phyloP scores from a whole-genome alignment of 2,113 vertebrate species.

The Rhea pennata region DNA sequence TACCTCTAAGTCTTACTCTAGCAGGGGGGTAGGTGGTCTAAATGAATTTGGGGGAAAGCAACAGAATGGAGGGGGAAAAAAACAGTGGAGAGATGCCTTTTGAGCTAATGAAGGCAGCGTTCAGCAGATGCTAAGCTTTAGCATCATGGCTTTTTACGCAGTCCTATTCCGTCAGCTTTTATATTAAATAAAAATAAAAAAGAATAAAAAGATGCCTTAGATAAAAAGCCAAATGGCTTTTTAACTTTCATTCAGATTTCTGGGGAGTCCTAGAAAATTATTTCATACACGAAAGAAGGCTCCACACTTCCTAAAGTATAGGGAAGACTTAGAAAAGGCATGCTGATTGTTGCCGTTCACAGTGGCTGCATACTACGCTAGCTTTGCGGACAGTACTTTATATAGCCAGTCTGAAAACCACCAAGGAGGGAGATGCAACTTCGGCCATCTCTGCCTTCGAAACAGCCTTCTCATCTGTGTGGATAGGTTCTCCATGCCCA shows the following conservation, averaged over 20 bases:
- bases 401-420: not conserved
- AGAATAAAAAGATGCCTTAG: not conserved
- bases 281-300: not conserved
- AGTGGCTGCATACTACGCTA: not conserved
- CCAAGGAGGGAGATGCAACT: not conserved
- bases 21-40: not conserved
- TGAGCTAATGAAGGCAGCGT: not conserved
- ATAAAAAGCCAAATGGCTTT: not conserved
- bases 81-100: not conserved
- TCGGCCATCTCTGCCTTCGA: not conserved
- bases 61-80: not conserved
- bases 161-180: not conserved
- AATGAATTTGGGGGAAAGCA: not conserved
- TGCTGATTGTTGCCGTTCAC: fast-evolving
- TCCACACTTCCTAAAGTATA: not conserved
- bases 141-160: not conserved
- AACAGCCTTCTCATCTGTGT: not conserved
- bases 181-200: not conserved
- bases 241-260: not conserved
- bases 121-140: not conserved
- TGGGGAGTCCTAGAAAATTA: not conserved
- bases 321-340: not conserved
- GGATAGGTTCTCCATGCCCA: not conserved
- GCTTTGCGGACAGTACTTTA: not conserved
- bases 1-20: not conserved